Evolutionary conservation across 37 sponge, comb jelly and placozoan species (phyloP).

Genomic region (Haliclona indistincta): DNA sequence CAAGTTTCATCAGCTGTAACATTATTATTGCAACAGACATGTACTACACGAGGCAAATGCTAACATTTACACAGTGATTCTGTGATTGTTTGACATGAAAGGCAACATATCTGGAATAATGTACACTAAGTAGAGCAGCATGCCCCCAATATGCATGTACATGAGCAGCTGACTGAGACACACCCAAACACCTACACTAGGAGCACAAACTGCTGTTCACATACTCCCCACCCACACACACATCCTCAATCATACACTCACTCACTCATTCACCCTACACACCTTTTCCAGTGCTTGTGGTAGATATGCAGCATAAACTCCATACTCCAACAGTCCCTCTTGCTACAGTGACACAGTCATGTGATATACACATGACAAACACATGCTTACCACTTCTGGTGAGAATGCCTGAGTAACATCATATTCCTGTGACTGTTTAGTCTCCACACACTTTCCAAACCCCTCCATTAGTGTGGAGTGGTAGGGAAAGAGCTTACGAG

Average conservation of each 20-base stretch:
- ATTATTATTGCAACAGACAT: too few relatives aligned
- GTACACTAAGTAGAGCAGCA: too few relatives aligned
- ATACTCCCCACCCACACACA: slow-evolving; percentile 13
- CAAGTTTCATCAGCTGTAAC: too few relatives aligned
- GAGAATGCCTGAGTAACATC: slow-evolving; percentile 42
- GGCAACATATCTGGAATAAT: too few relatives aligned
- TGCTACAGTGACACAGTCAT: slow-evolving; percentile 15
- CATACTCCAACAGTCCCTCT: slow-evolving; percentile 54
- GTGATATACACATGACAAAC: too few relatives aligned
- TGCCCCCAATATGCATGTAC: neutral
- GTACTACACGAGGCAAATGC: too few relatives aligned
- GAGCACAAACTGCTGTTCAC: neutral
- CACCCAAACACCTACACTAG: neutral
- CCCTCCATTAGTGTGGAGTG: slow-evolving; percentile 41
- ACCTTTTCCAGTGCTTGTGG: slow-evolving; percentile 62
- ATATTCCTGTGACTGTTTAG: neutral
- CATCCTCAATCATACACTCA: slow-evolving; percentile 19
- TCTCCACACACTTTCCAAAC: slow-evolving; percentile 37
- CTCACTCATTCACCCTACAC: too few relatives aligned
- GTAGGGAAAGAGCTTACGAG: slow-evolving; percentile 32
- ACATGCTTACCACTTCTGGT: slow-evolving; percentile 25
- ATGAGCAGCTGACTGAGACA: neutral
- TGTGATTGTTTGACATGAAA: too few relatives aligned
- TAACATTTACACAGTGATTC: too few relatives aligned
- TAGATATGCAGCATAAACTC: slow-evolving; percentile 45